Evolutionary conservation across 2,113 vertebrate species (phyloP), one percentile per base, ranked within the genome.

Genomic region (Zosterops pallidus): DNA sequence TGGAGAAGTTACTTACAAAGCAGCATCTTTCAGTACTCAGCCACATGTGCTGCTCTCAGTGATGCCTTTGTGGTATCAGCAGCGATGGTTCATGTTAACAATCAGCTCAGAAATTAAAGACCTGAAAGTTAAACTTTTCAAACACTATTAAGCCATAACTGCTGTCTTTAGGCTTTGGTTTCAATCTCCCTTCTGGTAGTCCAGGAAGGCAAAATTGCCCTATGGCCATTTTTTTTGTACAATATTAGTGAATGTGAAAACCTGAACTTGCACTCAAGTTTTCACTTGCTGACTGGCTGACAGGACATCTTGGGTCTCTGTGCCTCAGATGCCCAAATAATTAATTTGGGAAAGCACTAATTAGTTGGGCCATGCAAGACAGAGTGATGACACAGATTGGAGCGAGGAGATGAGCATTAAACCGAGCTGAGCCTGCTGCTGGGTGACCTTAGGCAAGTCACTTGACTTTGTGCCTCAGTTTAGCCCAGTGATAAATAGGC

Each of bases 401-500:
- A 70, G 57, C 4, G 33, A 68, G 44, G 55, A 50, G 52, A 21
- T 18, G 28, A 70, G 53, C 68, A 67, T 79, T 84, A 94, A 92
- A 56, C 41, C 0, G 3, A 83, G 56, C 89, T 83, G 57, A 89
- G 50, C 89, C 74, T 7, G 6, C 35, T 55, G 79, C 42, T 1
- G 24, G 42, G 28, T 94, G 90, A 94, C 92, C 69, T 92, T 44
- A 76, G 65, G 35, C 47, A 33, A 80, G 55, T 91, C 85, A 26
- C 74, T 78, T 71, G 83, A 94, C 74, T 91, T 89, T 60, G 55
- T 79, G 59, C 87, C 71, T 86, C 57, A 7, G 25, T 82, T 97
- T 62, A 92, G 94, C 78, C 80, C 22, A 2, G 56, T 37, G 71
- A 53, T 85, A 93, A 90, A 72, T 50, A 55, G 56, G 39, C 63